Conservation (phyloP, 2,888 invertebrate genomes). For the Clanis bilineata region DNA sequence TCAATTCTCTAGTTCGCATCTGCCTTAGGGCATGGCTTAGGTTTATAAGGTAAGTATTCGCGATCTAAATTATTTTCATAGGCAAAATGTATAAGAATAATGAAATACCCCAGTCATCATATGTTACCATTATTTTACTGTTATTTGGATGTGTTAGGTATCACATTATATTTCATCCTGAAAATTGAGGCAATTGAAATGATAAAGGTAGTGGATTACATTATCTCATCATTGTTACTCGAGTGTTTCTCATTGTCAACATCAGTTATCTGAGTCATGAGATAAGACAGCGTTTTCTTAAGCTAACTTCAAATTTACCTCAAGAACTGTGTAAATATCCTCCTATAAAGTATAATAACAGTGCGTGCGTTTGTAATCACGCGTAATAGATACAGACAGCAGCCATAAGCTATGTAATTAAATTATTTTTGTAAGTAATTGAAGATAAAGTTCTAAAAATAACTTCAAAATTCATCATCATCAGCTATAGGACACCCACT, state of each 20-base stretch:
- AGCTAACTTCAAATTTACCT: neutral
- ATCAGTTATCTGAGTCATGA: slow-evolving; percentile 10
- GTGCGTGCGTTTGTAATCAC: neutral
- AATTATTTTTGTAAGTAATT: neutral
- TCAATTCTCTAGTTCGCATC: too few species aligned
- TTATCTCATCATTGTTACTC: slow-evolving; percentile 19
- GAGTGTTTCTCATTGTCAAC: slow-evolving; percentile 21
- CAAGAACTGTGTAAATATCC: neutral
- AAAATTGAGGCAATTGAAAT: slow-evolving; percentile 18
- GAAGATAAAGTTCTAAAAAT: too few species aligned
- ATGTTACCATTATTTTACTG: too few species aligned
- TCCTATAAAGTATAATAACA: neutral
- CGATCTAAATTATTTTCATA: too few species aligned
- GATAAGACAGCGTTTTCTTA: slow-evolving; percentile 3
- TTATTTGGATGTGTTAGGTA: neutral
- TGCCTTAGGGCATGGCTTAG: too few species aligned
- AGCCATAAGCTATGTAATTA: neutral
- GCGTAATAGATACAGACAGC: neutral
- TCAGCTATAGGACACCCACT: too few species aligned
- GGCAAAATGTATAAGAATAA: too few species aligned
- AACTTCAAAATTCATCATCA: too few species aligned
- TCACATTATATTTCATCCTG: slow-evolving; percentile 6
- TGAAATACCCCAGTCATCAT: too few species aligned
- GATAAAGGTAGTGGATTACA: slow-evolving; percentile 1
- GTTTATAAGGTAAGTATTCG: too few species aligned